phyloP scores from a whole-genome alignment of 2,888 invertebrate genomes.

The Ennomos quercinarius region DNA sequence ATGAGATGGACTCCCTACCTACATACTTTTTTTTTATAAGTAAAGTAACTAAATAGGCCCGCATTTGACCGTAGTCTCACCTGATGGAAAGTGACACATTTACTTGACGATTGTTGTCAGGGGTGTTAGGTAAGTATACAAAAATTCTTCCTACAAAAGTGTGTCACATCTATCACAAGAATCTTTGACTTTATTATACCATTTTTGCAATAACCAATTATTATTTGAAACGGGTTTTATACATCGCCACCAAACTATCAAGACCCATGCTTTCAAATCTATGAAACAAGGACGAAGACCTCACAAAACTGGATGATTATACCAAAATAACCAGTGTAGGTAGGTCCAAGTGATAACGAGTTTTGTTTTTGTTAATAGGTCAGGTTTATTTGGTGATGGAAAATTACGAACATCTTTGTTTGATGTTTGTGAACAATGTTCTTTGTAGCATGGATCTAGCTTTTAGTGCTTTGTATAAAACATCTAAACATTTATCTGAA shows the following conservation, averaged over 20 bases:
- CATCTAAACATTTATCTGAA: too few species aligned
- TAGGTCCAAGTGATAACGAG: neutral
- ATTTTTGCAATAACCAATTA: conserved; percentile 5
- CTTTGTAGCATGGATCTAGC: too few species aligned
- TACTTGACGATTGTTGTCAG: too few species aligned
- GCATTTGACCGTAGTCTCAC: too few species aligned
- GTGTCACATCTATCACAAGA: conserved; percentile 4
- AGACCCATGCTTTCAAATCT: conserved; percentile 7
- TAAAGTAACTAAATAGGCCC: too few species aligned
- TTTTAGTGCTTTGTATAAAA: too few species aligned
- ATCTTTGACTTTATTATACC: conserved; percentile 3
- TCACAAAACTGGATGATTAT: neutral
- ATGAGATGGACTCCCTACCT: too few species aligned
- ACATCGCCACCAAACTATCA: conserved; percentile 6
- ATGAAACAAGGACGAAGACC: neutral
- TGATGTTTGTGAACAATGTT: conserved; percentile 5
- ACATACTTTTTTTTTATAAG: too few species aligned
- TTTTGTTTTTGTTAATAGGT: neutral
- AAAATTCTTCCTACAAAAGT: neutral
- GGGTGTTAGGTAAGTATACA: too few species aligned
- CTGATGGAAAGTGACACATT: too few species aligned
- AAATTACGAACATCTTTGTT: conserved; percentile 5
- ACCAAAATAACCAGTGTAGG: conserved; percentile 7
- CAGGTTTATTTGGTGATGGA: conserved; percentile 5
- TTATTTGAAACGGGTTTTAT: conserved; percentile 17